These are phyloP conservation scores for Antennarius maculatus DNA, from an alignment of 2,797 vertebrate species.

Conservation along the genomic window DNA sequence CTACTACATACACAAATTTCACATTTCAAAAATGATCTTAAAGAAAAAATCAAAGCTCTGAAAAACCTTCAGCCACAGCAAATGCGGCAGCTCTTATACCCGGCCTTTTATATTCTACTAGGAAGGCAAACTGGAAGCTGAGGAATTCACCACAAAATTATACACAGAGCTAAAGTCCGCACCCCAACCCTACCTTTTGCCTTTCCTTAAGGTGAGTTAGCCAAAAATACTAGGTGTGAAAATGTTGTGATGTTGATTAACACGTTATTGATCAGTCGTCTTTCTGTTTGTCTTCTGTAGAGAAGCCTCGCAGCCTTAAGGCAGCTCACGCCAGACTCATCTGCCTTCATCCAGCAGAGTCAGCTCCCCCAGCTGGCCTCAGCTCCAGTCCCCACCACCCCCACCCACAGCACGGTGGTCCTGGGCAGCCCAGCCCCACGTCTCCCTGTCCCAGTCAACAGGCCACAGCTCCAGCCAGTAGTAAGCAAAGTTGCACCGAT, in stretches of 20 bases:
- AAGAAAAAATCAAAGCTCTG: neutral
- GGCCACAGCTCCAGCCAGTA: conserved; percentile 88
- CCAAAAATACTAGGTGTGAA: too few relatives aligned
- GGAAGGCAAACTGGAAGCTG: conserved; percentile 96
- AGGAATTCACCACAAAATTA: conserved; percentile 96
- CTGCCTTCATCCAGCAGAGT: conserved; percentile 98
- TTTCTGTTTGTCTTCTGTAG: conserved; percentile 68
- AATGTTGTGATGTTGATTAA: neutral
- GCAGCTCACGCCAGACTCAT: conserved; percentile 95
- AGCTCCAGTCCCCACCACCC: conserved; percentile 52
- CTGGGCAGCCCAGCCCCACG: conserved; percentile 80
- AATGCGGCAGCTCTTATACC: neutral
- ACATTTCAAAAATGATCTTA: neutral
- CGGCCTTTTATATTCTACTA: conserved; percentile 57
- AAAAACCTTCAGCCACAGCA: neutral
- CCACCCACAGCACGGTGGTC: conserved; percentile 80
- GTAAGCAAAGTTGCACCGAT: conserved; percentile 88
- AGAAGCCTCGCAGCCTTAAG: conserved; percentile 98
- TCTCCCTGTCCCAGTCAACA: conserved; percentile 80
- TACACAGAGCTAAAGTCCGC: conserved; percentile 98
- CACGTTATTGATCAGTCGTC: neutral
- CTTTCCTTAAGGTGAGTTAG: conserved; percentile 94
- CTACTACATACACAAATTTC: neutral
- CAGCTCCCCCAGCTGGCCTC: conserved; percentile 82
- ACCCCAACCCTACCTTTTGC: conserved; percentile 98